Evolutionary conservation across 2,797 vertebrate genomes (phyloP).

Genomic region (Aplochiton taeniatus): DNA sequence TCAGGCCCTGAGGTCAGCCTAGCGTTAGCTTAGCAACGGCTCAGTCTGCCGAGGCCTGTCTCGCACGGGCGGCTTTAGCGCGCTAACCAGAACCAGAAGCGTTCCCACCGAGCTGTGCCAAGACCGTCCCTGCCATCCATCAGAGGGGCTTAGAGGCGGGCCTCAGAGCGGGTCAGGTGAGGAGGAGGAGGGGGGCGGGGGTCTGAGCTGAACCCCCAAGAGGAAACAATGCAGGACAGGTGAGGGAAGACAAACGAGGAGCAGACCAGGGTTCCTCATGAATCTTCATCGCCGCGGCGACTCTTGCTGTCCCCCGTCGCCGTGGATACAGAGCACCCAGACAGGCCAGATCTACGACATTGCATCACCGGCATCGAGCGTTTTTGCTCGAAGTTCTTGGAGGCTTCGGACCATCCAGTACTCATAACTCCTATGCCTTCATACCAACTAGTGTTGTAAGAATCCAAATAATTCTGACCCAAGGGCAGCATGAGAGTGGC

Average conservation of each 20-base stretch:
- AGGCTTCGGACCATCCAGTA: background rate
- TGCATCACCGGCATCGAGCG: constrained; percentile 15
- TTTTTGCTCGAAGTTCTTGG: background rate
- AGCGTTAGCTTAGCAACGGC: constrained; percentile 63
- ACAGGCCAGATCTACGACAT: constrained; percentile 15
- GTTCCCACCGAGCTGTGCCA: constrained; percentile 79
- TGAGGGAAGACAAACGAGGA: constrained; percentile 73
- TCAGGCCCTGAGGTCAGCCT: constrained; percentile 48
- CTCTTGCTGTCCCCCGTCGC: constrained; percentile 38
- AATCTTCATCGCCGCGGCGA: constrained; percentile 58
- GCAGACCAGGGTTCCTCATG: constrained; percentile 60
- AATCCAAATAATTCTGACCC: constrained; percentile 20
- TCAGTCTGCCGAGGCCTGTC: constrained; percentile 53
- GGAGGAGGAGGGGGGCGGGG: constrained; percentile 44
- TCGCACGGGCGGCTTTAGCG: constrained; percentile 62
- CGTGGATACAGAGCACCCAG: constrained; percentile 11
- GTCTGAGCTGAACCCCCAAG: constrained; percentile 57
- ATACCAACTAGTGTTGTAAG: constrained; percentile 10
- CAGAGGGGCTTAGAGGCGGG: constrained; percentile 67
- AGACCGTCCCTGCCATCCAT: constrained; percentile 75
- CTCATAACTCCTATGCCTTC: constrained; percentile 6
- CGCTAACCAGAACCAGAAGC: constrained; percentile 86
- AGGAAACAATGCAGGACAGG: constrained; percentile 65
- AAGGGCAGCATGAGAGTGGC: constrained; percentile 1
- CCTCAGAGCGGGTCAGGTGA: constrained; percentile 34